Percentiles rank a stretch among this genome's conserved stretches.
Conservation (phyloP, 2,888 invertebrate genomes). For the Noctua fimbriata region DNA sequence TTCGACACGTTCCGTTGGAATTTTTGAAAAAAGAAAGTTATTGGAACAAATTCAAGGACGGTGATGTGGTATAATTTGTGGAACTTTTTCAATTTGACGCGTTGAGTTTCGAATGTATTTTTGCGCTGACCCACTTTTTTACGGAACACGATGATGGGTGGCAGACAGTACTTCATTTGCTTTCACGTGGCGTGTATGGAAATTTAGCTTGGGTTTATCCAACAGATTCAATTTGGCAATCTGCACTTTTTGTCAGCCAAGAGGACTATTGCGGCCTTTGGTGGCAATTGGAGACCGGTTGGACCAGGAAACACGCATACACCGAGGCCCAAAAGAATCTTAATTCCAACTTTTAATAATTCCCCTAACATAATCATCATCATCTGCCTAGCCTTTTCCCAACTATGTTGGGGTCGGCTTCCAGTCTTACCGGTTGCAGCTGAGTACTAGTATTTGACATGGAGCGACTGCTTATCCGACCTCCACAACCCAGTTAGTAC, state of each 20-base stretch:
- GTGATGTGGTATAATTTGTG: conserved; percentile 57
- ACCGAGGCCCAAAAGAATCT: not conserved
- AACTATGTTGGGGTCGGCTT: no score
- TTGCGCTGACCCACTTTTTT: conserved; percentile 49
- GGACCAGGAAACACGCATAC: not conserved
- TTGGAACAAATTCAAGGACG: conserved; percentile 53
- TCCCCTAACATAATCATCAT: no score
- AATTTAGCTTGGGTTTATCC: not conserved
- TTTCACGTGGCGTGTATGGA: conserved; percentile 24
- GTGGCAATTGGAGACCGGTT: not conserved
- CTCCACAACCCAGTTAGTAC: no score
- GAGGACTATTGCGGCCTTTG: not conserved
- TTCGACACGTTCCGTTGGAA: conserved; percentile 40
- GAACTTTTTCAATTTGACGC: conserved; percentile 67
- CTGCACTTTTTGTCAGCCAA: not conserved
- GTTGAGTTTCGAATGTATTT: conserved; percentile 53
- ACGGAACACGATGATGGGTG: conserved; percentile 27
- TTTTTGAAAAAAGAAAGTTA: conserved; percentile 45
- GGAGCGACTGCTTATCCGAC: no score
- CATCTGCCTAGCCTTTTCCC: no score
- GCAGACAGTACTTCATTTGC: conserved; percentile 37
- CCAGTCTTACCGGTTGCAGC: no score
- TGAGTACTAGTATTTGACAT: no score
- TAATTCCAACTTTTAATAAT: not conserved
- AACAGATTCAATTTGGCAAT: conserved; percentile 8